Base-by-base conservation (phyloP, 2,797 vertebrate species). In the Petrocephalus schoutedeni region DNA sequence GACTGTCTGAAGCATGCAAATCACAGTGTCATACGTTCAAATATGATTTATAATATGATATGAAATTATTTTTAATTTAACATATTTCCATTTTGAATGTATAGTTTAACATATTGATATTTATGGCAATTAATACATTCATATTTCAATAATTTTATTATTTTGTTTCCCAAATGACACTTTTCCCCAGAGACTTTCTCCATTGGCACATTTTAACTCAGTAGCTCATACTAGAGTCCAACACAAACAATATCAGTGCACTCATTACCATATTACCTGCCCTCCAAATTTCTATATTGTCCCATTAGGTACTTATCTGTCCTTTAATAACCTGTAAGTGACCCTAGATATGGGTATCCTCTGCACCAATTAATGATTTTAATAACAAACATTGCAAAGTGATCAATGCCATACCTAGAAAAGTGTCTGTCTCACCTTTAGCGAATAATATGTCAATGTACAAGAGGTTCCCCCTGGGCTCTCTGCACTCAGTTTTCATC, bases 361-460 rank as follows among this genome's bases (percentile, higher is more conserved):
- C 56, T 19, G 16, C 16, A 23, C 16, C 21, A 32, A n/a, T 32
- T 74, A 59, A 80, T 23, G 21, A 45, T 51, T 74, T 36, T 49
- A 10, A 10, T 5, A 49, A n/a, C 49, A 32, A 45, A 36, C 77
- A 21, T 23, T 45, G 19, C 59, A 54, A 4, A 64, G 0, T 61
- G 64, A 10, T 87, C 45, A 71, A 67, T 67, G 61, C 9, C 1
- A 1, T 51, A 51, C 49, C 49, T 51, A 51, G 49, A 41, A 54
- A 12, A 54, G 53, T 54, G 53, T n/a, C 16, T 45, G 32, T 41
- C 71, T 90, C 91, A 99, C 98, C 98, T 92, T 92, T 93, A 3
- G 95, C 95, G 36, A 96, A 92, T 36, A 98, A 92, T 71, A 92
- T 92, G 86, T 99, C 98, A 0, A 94, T 91, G 41, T 96, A 96